These are phyloP conservation scores for Grapholita molesta DNA, from an alignment of 1,140 invertebrate species.

Conservation along the genomic window DNA sequence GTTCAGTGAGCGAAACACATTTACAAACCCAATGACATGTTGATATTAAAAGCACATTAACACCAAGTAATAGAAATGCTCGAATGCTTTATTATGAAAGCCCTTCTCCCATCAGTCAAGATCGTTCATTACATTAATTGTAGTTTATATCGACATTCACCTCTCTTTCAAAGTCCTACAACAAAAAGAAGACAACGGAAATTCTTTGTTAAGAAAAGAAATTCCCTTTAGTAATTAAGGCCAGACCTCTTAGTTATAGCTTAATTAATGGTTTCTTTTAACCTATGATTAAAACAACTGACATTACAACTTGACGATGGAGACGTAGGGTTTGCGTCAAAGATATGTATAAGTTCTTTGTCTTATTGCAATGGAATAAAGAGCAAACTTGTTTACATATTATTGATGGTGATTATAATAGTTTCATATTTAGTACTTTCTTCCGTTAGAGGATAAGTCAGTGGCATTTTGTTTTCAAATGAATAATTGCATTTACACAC, in stretches of 20 bases:
- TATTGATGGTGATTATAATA: neutral
- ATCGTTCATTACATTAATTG: neutral
- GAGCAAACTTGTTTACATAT: neutral
- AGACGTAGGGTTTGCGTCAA: neutral
- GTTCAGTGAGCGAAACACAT: neutral
- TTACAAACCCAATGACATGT: neutral
- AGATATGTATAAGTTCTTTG: neutral
- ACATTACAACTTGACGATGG: neutral
- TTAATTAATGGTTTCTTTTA: constrained; percentile 10
- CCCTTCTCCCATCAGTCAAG: constrained; percentile 12
- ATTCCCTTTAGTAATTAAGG: constrained; percentile 8
- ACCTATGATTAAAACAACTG: constrained; percentile 3
- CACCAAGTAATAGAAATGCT: neutral
- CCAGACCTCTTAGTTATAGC: neutral
- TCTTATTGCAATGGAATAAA: neutral
- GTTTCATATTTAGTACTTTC: neutral
- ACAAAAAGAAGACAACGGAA: constrained; percentile 8
- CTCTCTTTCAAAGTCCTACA: neutral
- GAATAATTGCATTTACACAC: neutral
- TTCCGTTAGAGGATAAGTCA: neutral
- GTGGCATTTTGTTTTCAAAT: constrained; percentile 1
- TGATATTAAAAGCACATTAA: constrained; percentile 1
- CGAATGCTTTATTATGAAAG: neutral
- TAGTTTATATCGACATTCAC: neutral
- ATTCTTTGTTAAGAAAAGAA: constrained; percentile 5